These are phyloP conservation scores for Erynnis tages DNA, from an alignment of 2,888 invertebrate genomes.

Conservation along the genomic window DNA sequence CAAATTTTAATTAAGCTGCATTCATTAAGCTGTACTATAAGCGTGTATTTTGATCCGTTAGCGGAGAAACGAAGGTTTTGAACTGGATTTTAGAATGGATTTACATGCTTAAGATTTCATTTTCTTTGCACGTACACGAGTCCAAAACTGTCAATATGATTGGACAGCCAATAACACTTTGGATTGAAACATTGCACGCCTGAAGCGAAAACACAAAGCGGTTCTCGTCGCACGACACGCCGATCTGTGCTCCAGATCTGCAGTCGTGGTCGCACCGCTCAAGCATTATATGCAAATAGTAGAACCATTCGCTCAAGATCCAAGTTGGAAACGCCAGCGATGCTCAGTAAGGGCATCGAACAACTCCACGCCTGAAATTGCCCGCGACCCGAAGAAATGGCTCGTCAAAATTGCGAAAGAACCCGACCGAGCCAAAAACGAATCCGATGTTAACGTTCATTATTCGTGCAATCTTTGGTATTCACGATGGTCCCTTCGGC, in stretches of 20 bases:
- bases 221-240: slow-evolving; percentile 50
- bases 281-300: slow-evolving; percentile 71
- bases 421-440: slow-evolving; percentile 14
- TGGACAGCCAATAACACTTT: slow-evolving; percentile 29
- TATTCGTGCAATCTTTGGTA: slow-evolving; percentile 26
- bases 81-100: no score
- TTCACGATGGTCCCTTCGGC: slow-evolving; percentile 19
- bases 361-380: slow-evolving; percentile 14
- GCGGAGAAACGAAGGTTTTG: no score
- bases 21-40: slow-evolving; percentile 48
- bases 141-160: not conserved
- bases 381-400: slow-evolving; percentile 4
- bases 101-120: not conserved
- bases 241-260: slow-evolving; percentile 71
- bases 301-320: slow-evolving; percentile 47
- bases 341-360: slow-evolving; percentile 31
- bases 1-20: slow-evolving; percentile 40
- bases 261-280: slow-evolving; percentile 63
- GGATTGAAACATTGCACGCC: slow-evolving; percentile 52
- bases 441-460: slow-evolving; percentile 17
- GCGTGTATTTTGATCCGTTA: not conserved
- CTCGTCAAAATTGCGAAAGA: slow-evolving; percentile 18
- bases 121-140: no score
- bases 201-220: slow-evolving; percentile 50
- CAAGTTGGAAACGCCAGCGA: slow-evolving; percentile 56